These are phyloP conservation scores for Premnoplex brunnescens DNA, from an alignment of 2,797 vertebrate genomes.

Conservation along the genomic window DNA sequence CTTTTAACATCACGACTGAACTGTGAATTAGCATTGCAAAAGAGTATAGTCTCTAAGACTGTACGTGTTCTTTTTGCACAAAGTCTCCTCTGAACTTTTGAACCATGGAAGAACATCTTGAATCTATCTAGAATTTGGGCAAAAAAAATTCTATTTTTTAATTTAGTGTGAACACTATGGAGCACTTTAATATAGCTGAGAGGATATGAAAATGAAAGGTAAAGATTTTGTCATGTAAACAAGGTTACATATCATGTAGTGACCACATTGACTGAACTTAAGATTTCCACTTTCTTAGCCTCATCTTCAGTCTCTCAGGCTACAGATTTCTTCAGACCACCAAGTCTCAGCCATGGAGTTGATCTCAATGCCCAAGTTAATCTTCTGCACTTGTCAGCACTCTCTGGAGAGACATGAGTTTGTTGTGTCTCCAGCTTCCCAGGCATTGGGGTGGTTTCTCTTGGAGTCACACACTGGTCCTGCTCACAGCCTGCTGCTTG, in stretches of 20 bases:
- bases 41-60: neutral
- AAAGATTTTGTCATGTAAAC: neutral
- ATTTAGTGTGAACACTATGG: neutral
- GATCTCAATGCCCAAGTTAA: neutral
- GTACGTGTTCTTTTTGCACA: neutral
- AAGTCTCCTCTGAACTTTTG: neutral
- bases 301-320: neutral
- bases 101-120: neutral
- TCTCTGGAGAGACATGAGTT: neutral
- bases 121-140: neutral
- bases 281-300: neutral
- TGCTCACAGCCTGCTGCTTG: neutral
- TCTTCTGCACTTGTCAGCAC: neutral
- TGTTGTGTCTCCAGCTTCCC: neutral
- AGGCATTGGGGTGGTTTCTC: accelerated
- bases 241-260: neutral
- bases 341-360: neutral
- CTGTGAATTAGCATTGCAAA: neutral
- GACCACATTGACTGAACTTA: neutral
- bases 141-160: neutral
- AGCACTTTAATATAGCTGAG: neutral
- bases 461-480: accelerated
- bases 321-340: neutral
- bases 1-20: neutral
- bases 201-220: neutral